A percentile compares a stretch with the other conserved stretches of the same genome.
Evolutionary conservation across 1,140 invertebrate species (phyloP).

Genomic region (Phenacoccus solenopsis): DNA sequence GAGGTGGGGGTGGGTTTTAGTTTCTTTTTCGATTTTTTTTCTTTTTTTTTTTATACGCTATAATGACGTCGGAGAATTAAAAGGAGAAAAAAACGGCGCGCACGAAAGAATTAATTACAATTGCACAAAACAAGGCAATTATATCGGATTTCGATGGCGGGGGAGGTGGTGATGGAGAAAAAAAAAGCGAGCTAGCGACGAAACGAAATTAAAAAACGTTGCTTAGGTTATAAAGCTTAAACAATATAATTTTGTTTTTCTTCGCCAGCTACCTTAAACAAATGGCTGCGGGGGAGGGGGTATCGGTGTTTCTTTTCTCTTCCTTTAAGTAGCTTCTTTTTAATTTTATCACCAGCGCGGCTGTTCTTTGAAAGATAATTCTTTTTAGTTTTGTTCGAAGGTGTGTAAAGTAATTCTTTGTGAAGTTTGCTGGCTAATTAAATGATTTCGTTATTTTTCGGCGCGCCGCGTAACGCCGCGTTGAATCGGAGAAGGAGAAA

Average conservation of each 20-base stretch:
- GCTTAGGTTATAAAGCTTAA: constrained; percentile 10
- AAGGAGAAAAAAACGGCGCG: background rate
- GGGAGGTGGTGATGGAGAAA: background rate
- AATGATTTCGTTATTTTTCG: constrained; percentile 13
- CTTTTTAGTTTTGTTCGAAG: background rate
- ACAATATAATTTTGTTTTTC: constrained; percentile 11
- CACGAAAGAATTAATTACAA: constrained; percentile 3
- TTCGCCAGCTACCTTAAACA: background rate
- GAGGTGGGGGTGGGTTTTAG: no score
- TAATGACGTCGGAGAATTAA: background rate
- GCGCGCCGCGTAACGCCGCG: background rate
- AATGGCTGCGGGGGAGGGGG: no score
- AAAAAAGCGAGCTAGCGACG: background rate
- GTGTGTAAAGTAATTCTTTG: background rate
- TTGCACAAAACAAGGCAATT: background rate
- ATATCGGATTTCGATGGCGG: background rate
- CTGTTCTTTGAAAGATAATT: background rate
- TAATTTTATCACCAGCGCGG: background rate
- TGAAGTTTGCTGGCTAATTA: background rate
- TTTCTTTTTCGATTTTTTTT: no score
- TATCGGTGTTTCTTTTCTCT: background rate
- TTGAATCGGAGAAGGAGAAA: background rate
- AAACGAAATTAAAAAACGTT: constrained; percentile 14
- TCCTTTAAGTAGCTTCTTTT: background rate
- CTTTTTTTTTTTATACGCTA: background rate